Evolutionary conservation across 2,888 invertebrate species (phyloP).

Genomic region (Cheilosia scutellata): DNA sequence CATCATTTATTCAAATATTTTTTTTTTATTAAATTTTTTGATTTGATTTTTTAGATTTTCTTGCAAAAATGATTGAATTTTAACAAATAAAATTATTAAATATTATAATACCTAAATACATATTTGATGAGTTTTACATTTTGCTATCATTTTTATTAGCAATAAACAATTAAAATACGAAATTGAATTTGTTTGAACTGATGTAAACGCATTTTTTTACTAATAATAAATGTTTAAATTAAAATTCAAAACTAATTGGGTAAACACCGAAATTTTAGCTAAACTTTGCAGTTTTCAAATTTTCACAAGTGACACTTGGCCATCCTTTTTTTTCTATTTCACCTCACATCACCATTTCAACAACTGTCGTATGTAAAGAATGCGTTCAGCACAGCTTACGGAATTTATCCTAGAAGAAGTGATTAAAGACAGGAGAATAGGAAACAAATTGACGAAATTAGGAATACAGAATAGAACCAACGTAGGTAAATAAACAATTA

Average conservation of each 20-base stretch:
- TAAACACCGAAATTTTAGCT: slow-evolving; percentile 62
- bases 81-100: slow-evolving; percentile 21
- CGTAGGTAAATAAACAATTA: too few relatives aligned
- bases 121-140: slow-evolving; percentile 25
- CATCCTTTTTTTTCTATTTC: slow-evolving; percentile 34
- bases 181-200: slow-evolving; percentile 1
- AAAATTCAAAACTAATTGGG: slow-evolving; percentile 60
- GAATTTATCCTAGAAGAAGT: neutral
- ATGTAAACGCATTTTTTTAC: slow-evolving; percentile 16
- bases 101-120: slow-evolving; percentile 33
- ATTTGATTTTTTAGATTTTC: slow-evolving; percentile 14
- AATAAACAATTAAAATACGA: slow-evolving; percentile 6
- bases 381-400: slow-evolving; percentile 3
- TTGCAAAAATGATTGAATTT: slow-evolving; percentile 11
- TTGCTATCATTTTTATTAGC: slow-evolving; percentile 2
- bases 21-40: slow-evolving; percentile 26
- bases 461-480: too few relatives aligned
- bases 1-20: slow-evolving; percentile 43
- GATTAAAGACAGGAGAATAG: too few relatives aligned
- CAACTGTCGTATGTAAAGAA: slow-evolving; percentile 29
- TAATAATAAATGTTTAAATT: slow-evolving; percentile 36
- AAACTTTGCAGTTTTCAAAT: slow-evolving; percentile 62
- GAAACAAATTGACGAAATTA: too few relatives aligned
- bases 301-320: slow-evolving; percentile 72
- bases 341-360: neutral